A percentile compares a stretch with the other conserved stretches of the same genome.
These are phyloP conservation scores for Sebastes taczanowskii DNA, from an alignment of 2,797 vertebrate genomes.

Conservation along the genomic window DNA sequence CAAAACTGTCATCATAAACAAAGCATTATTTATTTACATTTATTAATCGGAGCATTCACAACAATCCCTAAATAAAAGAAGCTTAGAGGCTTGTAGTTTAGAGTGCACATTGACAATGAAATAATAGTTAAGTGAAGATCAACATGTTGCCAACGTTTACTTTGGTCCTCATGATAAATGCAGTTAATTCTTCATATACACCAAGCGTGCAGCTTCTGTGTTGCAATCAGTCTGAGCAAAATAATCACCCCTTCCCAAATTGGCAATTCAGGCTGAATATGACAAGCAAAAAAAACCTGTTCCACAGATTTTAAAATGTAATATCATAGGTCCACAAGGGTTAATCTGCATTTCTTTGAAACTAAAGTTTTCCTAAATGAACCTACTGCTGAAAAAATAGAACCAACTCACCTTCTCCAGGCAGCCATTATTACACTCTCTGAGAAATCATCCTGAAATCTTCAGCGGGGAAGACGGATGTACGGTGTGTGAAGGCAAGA, in stretches of 20 bases:
- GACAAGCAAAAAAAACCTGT: neutral
- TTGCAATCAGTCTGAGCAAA: neutral
- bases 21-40: too few relatives aligned
- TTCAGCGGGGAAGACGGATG: slow-evolving; percentile 34
- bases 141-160: neutral
- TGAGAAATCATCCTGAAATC: slow-evolving; percentile 43
- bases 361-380: neutral
- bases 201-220: neutral
- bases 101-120: neutral
- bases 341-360: neutral
- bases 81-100: neutral
- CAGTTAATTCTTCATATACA: neutral
- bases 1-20: too few relatives aligned
- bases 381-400: too few relatives aligned
- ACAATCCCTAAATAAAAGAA: neutral
- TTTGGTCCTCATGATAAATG: neutral
- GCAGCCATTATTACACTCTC: slow-evolving; percentile 14
- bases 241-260: too few relatives aligned
- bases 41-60: too few relatives aligned
- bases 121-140: neutral
- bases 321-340: neutral
- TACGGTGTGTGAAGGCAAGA: neutral
- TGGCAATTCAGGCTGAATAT: neutral
- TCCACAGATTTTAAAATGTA: neutral
- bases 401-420: neutral